These are phyloP conservation scores for Pantherophis guttatus DNA, from an alignment of 2,113 vertebrate genomes.

Conservation along the genomic window DNA sequence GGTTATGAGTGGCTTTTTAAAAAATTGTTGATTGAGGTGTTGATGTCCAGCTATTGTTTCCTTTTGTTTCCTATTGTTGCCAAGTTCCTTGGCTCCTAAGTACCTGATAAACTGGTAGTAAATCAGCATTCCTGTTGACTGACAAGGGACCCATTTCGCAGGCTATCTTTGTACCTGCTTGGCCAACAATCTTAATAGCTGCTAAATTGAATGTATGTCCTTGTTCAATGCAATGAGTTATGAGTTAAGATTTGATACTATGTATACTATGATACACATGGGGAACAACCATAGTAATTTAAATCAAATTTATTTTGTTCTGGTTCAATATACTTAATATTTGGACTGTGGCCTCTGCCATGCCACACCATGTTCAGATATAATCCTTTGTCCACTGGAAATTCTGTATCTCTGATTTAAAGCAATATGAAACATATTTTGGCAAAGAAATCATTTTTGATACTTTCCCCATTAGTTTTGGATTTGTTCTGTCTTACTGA, in stretches of 20 bases:
- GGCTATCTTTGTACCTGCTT: no score
- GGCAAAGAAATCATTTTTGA: not conserved
- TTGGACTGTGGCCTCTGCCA: not conserved
- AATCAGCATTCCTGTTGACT: not conserved
- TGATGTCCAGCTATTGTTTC: not conserved
- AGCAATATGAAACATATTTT: constrained; percentile 28
- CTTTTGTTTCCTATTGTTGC: not conserved
- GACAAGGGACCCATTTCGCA: no score
- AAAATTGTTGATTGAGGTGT: not conserved
- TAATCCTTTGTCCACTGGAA: not conserved
- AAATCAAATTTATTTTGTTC: not conserved
- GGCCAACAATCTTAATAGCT: no score
- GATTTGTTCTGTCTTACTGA: not conserved
- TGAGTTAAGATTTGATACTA: not conserved
- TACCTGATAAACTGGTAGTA: not conserved
- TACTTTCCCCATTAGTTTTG: not conserved
- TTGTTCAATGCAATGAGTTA: no score
- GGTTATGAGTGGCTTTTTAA: no score
- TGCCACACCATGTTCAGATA: not conserved
- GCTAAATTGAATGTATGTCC: no score
- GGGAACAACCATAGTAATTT: not conserved
- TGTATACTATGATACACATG: not conserved
- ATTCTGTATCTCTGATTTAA: not conserved
- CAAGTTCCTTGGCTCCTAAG: not conserved
- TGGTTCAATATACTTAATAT: not conserved